Conservation (phyloP, 1,140 invertebrate species). For the Drosophila leontia region DNA sequence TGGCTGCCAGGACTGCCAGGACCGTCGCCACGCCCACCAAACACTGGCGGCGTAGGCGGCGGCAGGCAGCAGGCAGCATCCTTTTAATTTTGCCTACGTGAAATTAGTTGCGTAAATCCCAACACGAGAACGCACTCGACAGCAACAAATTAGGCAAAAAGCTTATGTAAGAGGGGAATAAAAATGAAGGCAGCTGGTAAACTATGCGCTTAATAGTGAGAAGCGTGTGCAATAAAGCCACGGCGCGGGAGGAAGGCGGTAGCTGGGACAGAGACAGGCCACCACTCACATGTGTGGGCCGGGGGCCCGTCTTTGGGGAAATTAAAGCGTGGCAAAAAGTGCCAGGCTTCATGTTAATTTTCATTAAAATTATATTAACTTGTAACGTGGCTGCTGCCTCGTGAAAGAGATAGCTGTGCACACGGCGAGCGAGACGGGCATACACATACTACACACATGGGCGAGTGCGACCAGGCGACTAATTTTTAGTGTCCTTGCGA, state of each 20-base stretch:
- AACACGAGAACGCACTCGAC: constrained; percentile 80
- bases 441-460: constrained; percentile 9
- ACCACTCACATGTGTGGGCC: constrained; percentile 18
- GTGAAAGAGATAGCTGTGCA: constrained; percentile 26
- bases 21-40: constrained; percentile 15
- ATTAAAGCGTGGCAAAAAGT: constrained; percentile 81
- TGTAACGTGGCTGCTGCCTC: constrained; percentile 69
- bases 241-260: constrained; percentile 17
- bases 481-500: constrained; percentile 82
- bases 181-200: constrained; percentile 65
- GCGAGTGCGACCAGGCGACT: constrained; percentile 63
- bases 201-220: constrained; percentile 73
- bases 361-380: constrained; percentile 84
- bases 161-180: constrained; percentile 64
- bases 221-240: constrained; percentile 72
- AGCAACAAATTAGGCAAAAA: constrained; percentile 66
- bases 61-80: constrained; percentile 33
- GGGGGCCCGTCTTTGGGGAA: constrained; percentile 72
- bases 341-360: constrained; percentile 82
- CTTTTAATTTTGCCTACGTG: constrained; percentile 75
- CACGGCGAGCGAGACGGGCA: constrained; percentile 2
- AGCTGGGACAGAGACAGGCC: neutral
- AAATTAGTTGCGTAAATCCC: constrained; percentile 83
- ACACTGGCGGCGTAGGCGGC: constrained; percentile 7
- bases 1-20: constrained; percentile 12